Conservation (phyloP, 2,113 vertebrate genomes). For the Nymphicus hollandicus region DNA sequence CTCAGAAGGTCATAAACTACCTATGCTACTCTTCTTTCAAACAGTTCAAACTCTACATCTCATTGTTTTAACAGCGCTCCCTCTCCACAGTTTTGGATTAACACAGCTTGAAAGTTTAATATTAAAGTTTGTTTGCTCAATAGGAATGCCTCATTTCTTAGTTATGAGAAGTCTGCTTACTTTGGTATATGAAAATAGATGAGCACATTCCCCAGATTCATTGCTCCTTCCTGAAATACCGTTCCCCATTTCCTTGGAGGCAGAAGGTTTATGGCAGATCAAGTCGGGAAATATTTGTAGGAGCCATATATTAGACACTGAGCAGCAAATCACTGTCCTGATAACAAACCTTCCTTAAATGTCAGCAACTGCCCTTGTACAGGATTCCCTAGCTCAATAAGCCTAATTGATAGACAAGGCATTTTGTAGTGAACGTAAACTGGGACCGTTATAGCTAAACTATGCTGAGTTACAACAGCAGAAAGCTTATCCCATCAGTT, state of each 20-base stretch:
- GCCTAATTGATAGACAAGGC: neutral
- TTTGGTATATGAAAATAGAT: slow-evolving; percentile 9
- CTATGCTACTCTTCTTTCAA: neutral
- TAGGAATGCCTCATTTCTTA: neutral
- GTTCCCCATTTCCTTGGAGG: neutral
- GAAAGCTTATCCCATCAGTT: neutral
- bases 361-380: neutral
- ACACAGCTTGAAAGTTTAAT: neutral
- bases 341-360: neutral
- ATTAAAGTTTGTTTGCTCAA: slow-evolving; percentile 25
- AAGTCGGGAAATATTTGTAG: neutral
- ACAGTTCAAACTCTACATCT: neutral
- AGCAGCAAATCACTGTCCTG: neutral
- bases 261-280: neutral
- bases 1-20: neutral
- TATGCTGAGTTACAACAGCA: neutral
- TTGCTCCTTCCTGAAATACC: slow-evolving; percentile 11
- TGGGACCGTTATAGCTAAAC: neutral
- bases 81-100: neutral
- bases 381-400: neutral
- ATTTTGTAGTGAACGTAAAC: neutral
- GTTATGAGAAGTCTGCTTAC: slow-evolving; percentile 5
- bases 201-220: slow-evolving; percentile 14
- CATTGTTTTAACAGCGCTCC: neutral
- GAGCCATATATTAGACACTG: neutral